These are phyloP conservation scores for Synanthedon andrenaeformis DNA, from an alignment of 2,888 invertebrate genomes.

Conservation along the genomic window DNA sequence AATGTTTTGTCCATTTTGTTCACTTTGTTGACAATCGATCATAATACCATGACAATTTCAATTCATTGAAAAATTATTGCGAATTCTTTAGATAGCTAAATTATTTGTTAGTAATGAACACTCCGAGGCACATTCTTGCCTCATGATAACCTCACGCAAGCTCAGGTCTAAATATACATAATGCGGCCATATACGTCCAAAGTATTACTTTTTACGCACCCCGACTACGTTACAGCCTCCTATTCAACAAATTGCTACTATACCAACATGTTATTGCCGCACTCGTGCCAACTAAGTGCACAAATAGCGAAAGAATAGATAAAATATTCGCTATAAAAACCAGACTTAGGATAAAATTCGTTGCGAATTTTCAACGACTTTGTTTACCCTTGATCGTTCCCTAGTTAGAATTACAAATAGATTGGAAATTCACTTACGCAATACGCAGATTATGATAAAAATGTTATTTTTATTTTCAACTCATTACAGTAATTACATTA, in stretches of 20 bases:
- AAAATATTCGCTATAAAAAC: constrained; percentile 6
- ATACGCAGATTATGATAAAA: too few species aligned
- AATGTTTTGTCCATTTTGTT: too few species aligned
- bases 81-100: too few species aligned
- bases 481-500: too few species aligned
- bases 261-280: constrained; percentile 7
- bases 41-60: too few species aligned
- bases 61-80: too few species aligned
- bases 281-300: constrained; percentile 13
- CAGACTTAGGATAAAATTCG: background rate
- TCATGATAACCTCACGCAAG: background rate
- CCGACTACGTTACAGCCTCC: constrained; percentile 3
- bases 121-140: background rate
- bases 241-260: constrained; percentile 16
- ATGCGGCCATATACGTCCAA: constrained; percentile 26
- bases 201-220: constrained; percentile 32
- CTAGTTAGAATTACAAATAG: too few species aligned
- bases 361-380: background rate
- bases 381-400: background rate
- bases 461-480: too few species aligned
- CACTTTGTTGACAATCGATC: too few species aligned
- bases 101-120: too few species aligned
- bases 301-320: constrained; percentile 10
- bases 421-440: too few species aligned
- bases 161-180: constrained; percentile 6